Evolutionary conservation across 2,113 vertebrate species (phyloP).

Genomic region (Dasyprocta punctata): DNA sequence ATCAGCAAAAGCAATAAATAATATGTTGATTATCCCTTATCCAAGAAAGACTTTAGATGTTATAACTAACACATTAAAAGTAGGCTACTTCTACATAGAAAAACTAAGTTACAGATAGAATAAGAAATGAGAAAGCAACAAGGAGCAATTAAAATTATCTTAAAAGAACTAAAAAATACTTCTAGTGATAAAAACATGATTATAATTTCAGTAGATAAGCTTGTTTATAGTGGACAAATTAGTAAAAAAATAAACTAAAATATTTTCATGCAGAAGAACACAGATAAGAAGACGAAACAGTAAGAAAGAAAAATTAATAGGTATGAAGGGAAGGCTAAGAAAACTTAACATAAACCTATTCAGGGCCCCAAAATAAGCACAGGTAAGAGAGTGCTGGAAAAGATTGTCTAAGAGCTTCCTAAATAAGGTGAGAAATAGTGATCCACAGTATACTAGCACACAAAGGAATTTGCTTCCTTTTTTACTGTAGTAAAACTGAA

Average conservation of each 20-base stretch:
- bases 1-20: neutral
- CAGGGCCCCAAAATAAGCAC: neutral
- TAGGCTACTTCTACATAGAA: neutral
- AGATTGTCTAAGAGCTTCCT: conserved; percentile 5
- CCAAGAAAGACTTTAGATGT: neutral
- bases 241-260: neutral
- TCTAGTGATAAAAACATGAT: neutral
- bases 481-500: neutral
- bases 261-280: neutral
- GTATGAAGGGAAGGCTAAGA: neutral
- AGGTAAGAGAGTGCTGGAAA: neutral
- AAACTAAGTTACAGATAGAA: conserved; percentile 30
- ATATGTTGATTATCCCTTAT: neutral
- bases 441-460: neutral
- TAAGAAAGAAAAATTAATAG: neutral
- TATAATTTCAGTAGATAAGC: neutral
- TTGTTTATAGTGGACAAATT: conserved; percentile 24
- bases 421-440: neutral
- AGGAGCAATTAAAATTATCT: neutral
- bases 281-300: neutral
- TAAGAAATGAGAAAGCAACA: neutral
- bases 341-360: neutral
- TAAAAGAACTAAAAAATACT: neutral
- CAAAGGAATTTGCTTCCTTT: neutral
- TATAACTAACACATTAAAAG: conserved; percentile 10